Conservation (phyloP, 1,140 invertebrate species). For the Drosophila malerkotliana region DNA sequence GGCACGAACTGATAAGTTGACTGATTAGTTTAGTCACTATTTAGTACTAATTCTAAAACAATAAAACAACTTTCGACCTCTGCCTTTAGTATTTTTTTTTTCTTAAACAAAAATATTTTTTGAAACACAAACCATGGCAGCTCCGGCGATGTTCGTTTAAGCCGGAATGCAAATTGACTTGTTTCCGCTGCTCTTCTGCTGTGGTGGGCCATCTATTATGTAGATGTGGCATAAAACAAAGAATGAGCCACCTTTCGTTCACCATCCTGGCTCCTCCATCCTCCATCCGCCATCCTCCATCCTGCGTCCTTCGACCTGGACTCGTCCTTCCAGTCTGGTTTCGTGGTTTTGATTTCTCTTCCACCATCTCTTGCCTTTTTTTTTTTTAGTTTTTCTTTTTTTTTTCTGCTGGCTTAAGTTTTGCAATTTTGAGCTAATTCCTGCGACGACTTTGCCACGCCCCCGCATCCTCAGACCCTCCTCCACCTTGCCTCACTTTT, state of each 20-base stretch:
- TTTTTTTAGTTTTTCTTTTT: slow-evolving; percentile 4
- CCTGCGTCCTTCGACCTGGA: not conserved
- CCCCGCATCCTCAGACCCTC: not conserved
- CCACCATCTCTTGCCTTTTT: slow-evolving; percentile 5
- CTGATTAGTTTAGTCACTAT: slow-evolving; percentile 16
- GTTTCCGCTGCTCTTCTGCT: slow-evolving; percentile 57
- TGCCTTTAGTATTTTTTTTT: not conserved
- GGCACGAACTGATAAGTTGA: slow-evolving; percentile 16
- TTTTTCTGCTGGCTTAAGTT: slow-evolving; percentile 57
- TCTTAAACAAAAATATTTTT: not conserved
- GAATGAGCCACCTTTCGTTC: slow-evolving; percentile 44
- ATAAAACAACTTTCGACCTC: slow-evolving; percentile 32
- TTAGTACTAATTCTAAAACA: slow-evolving; percentile 32
- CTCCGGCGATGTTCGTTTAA: slow-evolving; percentile 57
- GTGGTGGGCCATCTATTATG: slow-evolving; percentile 61
- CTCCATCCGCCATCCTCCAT: slow-evolving; percentile 1
- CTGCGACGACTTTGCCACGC: slow-evolving; percentile 27
- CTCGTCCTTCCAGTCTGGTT: slow-evolving; percentile 11
- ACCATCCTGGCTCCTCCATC: slow-evolving; percentile 1
- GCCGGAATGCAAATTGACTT: slow-evolving; percentile 81
- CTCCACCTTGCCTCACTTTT: slow-evolving; percentile 1
- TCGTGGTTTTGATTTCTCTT: slow-evolving; percentile 56
- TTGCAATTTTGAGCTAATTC: slow-evolving; percentile 78
- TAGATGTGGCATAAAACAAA: slow-evolving; percentile 51
- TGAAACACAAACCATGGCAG: not conserved